A percentile compares a stretch with the other conserved stretches of the same genome.
phyloP scores from a whole-genome alignment of 2,888 invertebrate genomes.

The Boloria euphrosyne region DNA sequence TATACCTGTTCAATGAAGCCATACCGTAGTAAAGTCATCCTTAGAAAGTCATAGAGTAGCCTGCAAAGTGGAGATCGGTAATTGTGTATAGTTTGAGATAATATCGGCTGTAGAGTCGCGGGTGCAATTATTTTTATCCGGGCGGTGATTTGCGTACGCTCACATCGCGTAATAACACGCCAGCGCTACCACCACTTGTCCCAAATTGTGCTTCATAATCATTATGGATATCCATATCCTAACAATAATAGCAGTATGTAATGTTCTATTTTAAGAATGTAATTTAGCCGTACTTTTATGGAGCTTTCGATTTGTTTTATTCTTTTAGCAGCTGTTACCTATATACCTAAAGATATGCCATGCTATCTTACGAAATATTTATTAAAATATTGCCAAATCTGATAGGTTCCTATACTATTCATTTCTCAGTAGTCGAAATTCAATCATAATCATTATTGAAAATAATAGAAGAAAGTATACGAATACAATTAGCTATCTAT shows the following conservation, averaged over 20 bases:
- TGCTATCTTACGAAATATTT: no score
- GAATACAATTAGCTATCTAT: no score
- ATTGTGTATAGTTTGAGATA: slow-evolving; percentile 70
- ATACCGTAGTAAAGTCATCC: background rate
- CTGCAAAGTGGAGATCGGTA: slow-evolving; percentile 53
- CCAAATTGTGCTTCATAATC: slow-evolving; percentile 27
- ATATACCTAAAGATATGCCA: background rate
- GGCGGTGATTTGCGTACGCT: slow-evolving; percentile 49
- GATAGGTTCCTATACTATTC: no score
- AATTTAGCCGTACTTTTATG: background rate
- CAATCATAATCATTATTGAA: no score
- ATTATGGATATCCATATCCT: background rate
- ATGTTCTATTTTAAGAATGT: background rate
- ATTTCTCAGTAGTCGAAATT: no score
- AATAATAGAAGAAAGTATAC: no score
- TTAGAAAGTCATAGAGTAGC: slow-evolving; percentile 22
- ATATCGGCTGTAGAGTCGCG: slow-evolving; percentile 58
- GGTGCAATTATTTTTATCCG: slow-evolving; percentile 72
- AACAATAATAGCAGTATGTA: background rate
- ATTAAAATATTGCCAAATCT: no score
- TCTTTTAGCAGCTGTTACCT: background rate
- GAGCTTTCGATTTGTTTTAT: background rate
- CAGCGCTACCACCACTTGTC: slow-evolving; percentile 31
- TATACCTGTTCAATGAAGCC: slow-evolving; percentile 12
- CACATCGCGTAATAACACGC: slow-evolving; percentile 44